Base-by-base conservation (phyloP, 30 jellyfish, hydroid and myxozoan species). In the Hydractinia echinata region DNA sequence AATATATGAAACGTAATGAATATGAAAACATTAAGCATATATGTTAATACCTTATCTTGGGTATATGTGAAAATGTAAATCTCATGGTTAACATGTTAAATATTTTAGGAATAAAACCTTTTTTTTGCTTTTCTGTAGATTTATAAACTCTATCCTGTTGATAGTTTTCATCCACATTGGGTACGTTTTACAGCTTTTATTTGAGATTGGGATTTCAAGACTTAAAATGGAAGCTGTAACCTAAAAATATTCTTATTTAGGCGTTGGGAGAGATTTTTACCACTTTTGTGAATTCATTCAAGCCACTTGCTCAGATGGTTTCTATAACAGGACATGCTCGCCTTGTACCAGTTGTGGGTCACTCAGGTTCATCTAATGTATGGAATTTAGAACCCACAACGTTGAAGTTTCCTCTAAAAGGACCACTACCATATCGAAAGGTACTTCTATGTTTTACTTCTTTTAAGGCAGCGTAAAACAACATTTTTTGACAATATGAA, bases 321-420 rank as follows among this genome's bases (percentile, higher is more conserved):
- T 62, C 96, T 10, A 88, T 93, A 44, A 87, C 96, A 4, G 99
- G 99, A n/a, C 99, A 95, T 48, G 81, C 99, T 7, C 76, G 84
- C 18, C 89, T 93, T 7, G 79, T 85, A 13, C 99, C 99, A 15
- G 88, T 93, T 19, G 95, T 93, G 50, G 99, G 99, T 8, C 96
- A 93, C 62, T 79, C 99, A 0, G 93, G 95, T 0, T 77, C 95
- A 1, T 94, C 99, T 61, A 87, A 89, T 55, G 99, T 91, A 5
- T 93, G 99, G 99, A 93, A 93, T 18, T 87, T 93, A 30, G 99
- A 93, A 10, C 99, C 99, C 18, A 60, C 96, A 9, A 77, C 99
- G 21, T 76, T 93, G 73, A 87, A 82, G 61, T 93, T 86, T 76
- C 95, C 89, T 5, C 67, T 93, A 67, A 87, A 84, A 72, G 99